Conservation (phyloP, 2,113 vertebrate genomes). For the Hemichromis elongatus region DNA sequence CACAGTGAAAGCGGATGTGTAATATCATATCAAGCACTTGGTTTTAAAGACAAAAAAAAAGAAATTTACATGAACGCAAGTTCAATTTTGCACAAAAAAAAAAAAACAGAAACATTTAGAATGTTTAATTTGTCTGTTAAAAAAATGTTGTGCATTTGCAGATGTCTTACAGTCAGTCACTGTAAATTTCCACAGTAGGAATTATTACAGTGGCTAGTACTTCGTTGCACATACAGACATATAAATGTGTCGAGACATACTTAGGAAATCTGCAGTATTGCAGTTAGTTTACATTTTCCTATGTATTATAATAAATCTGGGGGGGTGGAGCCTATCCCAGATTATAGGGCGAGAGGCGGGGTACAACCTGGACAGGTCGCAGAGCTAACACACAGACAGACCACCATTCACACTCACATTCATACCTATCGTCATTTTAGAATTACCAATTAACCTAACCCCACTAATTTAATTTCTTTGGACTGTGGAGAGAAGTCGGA, state of each 20-base stretch:
- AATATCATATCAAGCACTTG: background rate
- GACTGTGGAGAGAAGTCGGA: background rate
- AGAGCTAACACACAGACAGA: background rate
- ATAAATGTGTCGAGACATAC: background rate
- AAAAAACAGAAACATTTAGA: too few species aligned
- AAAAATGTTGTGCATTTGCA: background rate
- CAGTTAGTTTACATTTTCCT: background rate
- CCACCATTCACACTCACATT: background rate
- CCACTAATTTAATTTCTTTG: background rate
- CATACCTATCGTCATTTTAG: background rate
- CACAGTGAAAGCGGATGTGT: background rate
- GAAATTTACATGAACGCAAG: background rate
- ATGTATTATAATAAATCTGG: background rate
- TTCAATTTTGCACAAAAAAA: background rate
- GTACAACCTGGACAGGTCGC: background rate
- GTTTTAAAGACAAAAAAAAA: background rate
- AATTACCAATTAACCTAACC: background rate
- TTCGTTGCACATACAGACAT: background rate
- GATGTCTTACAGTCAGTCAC: background rate
- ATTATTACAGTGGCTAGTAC: background rate
- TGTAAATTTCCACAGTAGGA: background rate
- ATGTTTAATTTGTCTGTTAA: background rate
- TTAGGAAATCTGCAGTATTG: background rate
- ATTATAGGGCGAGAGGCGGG: background rate
- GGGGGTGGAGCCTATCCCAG: too few species aligned